Base-by-base conservation (phyloP, 2,888 invertebrate species). In the Acleris emargana region DNA sequence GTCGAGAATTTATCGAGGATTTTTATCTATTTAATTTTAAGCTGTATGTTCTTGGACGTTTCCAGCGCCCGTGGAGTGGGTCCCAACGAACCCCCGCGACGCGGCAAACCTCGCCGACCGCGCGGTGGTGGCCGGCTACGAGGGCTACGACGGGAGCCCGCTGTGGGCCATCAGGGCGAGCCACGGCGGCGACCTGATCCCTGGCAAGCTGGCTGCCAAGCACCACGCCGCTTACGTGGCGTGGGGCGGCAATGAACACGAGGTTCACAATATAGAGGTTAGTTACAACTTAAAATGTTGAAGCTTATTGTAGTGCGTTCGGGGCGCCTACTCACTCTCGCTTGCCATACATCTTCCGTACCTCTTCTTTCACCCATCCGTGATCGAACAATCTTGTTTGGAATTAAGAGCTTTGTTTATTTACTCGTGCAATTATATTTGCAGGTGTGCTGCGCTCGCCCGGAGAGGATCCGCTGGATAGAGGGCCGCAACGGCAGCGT, bases 391-490 rank as follows among this genome's bases (percentile, higher is more conserved):
- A 9, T 25, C 25, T 25, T 28, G 28, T 28, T 28, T 28, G 9
- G 28, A 28, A 28, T 28, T 9, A 28, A 28, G 28, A 7, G 28
- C 28, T 28, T 28, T 32, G 32, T 9, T 32, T 32, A 9, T 9
- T 32, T 25, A 25, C 25, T 25, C 25, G 25, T 25, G 25, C 25
- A 5, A 38, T 16, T 42, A 25, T 49, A 5, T 52, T 42, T 47
- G 47, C 7, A 92, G 91, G 87, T 92, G 3, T 85, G 84, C 69
- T 89, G 89, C 68, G 87, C 87, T 60, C 81, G 81, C 20, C 84
- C 89, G 0, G 84, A 91, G 5, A 81, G 74, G 51, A 72, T 91
- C 9, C 80, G 81, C 32, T 94, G 94, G 94, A 76, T 93, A 0
- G 85, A 88, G 52, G 79, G 82, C 59, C 75, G 80, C 28, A 88